Base-by-base conservation (phyloP, 2,888 invertebrate species). In the Himalopsyche anomala region DNA sequence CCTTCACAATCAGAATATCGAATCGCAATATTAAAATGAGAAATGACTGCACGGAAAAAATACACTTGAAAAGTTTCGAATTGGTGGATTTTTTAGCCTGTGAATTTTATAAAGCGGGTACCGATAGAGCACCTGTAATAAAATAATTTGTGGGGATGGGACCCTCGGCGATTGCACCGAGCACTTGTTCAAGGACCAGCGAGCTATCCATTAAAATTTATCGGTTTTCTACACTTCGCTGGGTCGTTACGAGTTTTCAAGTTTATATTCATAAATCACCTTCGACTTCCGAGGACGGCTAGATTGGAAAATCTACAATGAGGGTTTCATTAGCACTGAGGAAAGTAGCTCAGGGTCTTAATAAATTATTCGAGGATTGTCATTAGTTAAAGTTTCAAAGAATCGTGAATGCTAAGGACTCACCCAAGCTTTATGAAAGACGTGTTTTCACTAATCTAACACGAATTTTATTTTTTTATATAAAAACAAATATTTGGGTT, bases 261-360 rank as follows among this genome's bases (percentile, higher is more conserved):
- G 45, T 84, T 84, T 84, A 81, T 54, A 62, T 62, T 81, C 82
- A 85, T 85, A 85, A 85, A 85, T 85, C 85, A 85, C 62, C 62
- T 74, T 82, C 85, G 85, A 84, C 51, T 51, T 15, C 15, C 5
- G 51, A 51, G 51, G 51, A 51, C 51, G 15, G 51, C 15, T 8
- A 51, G 51, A 51, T 51, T 51, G 51, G 51, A 51, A 51, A 51
- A 51, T 51, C 15, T 51, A 15, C 15, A 51, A 51, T 15, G 51
- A 51, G 51, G 51, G 5, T 51, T 51, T 51, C 51, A 51, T 51
- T 15, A 51, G 15, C 51, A 15, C 51, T 51, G 15, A 9, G 15
- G 15, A 51, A 51, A 51, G 51, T 15, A 51, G 51, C 51, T 51
- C 51, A 51, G 8, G 51, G 51, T 51, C 51, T 51, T 51, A 51